Evolutionary conservation across 2,113 vertebrate species (phyloP).

Genomic region (Terrapene triunguis): DNA sequence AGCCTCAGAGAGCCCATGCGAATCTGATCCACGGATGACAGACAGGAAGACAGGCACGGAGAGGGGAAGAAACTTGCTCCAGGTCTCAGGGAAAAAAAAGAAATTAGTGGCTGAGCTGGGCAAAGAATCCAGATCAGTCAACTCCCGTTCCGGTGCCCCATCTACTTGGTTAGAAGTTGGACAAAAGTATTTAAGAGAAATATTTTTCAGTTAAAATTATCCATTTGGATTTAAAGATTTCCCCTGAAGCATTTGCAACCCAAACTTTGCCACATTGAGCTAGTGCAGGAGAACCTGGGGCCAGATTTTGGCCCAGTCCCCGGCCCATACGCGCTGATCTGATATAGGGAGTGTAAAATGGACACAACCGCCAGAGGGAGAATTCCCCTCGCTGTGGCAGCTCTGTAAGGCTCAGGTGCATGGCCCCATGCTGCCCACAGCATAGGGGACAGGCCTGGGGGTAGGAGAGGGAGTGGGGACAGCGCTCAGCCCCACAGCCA

Average conservation of each 20-base stretch:
- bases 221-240: not conserved
- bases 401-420: not conserved
- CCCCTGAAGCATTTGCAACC: not conserved
- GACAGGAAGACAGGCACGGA: rapidly evolving
- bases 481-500: not conserved
- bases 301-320: not conserved
- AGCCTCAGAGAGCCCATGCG: rapidly evolving
- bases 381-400: not conserved
- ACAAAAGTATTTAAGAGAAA: not conserved
- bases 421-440: not conserved
- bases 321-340: too few species aligned
- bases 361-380: not conserved
- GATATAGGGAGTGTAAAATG: not conserved
- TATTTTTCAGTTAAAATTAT: not conserved
- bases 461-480: not conserved
- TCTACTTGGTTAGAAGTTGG: not conserved
- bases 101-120: not conserved
- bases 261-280: not conserved
- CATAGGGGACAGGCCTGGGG: not conserved
- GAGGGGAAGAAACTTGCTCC: not conserved
- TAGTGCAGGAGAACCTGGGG: not conserved
- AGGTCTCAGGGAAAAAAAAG: rapidly evolving
- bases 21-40: rapidly evolving
- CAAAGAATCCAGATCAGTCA: not conserved
- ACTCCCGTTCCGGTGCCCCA: not conserved